phyloP scores from a whole-genome alignment of 2,113 vertebrate genomes.

The Ictalurus punctatus region DNA sequence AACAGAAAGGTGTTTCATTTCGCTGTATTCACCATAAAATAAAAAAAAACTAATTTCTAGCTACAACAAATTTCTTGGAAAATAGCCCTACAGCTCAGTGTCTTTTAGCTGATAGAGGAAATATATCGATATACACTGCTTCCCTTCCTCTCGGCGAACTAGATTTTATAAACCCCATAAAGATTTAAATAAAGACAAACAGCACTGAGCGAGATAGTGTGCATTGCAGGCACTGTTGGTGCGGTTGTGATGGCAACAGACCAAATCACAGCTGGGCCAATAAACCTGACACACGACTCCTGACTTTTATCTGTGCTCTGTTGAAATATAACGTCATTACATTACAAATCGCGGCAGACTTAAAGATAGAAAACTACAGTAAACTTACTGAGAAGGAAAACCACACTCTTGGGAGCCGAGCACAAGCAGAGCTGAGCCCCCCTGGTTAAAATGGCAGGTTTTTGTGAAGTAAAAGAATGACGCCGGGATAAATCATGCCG shows the following conservation, averaged over 20 bases:
- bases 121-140: too few species aligned
- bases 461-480: too few species aligned
- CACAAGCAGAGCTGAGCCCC: background rate
- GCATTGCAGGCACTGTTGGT: too few species aligned
- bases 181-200: constrained; percentile 26
- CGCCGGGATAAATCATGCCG: too few species aligned
- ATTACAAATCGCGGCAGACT: background rate
- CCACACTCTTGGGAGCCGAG: background rate
- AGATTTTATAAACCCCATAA: constrained; percentile 18
- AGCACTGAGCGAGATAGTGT: background rate
- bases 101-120: background rate
- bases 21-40: background rate
- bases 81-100: background rate
- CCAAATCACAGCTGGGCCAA: constrained; percentile 11
- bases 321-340: constrained; percentile 15
- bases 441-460: too few species aligned
- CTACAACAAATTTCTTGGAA: background rate
- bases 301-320: constrained; percentile 4
- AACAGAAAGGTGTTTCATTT: too few species aligned
- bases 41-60: background rate
- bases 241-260: background rate
- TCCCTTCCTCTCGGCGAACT: background rate
- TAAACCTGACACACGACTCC: constrained; percentile 16
- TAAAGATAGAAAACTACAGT: background rate
- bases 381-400: background rate